Evolutionary conservation across 2,888 invertebrate species (phyloP), one percentile per base, ranked within the genome.

Genomic region (Blastobasis lacticolella): DNA sequence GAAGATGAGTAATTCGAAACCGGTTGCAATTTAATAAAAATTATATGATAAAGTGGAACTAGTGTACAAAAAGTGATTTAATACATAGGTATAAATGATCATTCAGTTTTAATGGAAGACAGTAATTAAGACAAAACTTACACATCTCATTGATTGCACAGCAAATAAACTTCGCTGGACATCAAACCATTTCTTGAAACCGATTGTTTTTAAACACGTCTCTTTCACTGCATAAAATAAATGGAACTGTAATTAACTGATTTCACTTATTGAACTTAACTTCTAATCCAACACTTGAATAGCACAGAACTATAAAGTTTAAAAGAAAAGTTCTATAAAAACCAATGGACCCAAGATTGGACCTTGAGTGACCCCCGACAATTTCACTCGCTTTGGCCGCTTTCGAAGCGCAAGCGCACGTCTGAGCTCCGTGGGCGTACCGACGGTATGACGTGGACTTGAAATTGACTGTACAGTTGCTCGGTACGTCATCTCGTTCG

Each of bases 401-500:
- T 58, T 64, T 58, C 9, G 54, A 58, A 69, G 67, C 78, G 73
- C 75, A 53, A 60, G 74, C 83, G 81, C 87, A 82, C 86, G 85
- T 79, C 86, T 71, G 69, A 62, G 69, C 68, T 53, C 69, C 78
- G 86, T 86, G 75, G 86, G 86, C 83, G 86, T 74, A 71, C 66
- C 67, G 74, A 82, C 80, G 69, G 72, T 83, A 75, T 86, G 85
- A 87, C 86, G 86, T 78, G 84, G 75, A 74, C 69, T 72, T 64
- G 67, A 75, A 81, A 79, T 75, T 76, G 71, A 78, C 75, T 71
- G 76, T 73, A 72, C 64, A 71, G 70, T 69, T 65, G 64, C 66
- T 65, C 62, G 66, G 68, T 66, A 66, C 61, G 69, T 65, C 63
- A 64, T 66, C 67, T 65, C 62, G 62, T 55, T 55, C 53, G 54